phyloP scores from a whole-genome alignment of 2,113 vertebrate genomes.

The Dicentrarchus labrax region DNA sequence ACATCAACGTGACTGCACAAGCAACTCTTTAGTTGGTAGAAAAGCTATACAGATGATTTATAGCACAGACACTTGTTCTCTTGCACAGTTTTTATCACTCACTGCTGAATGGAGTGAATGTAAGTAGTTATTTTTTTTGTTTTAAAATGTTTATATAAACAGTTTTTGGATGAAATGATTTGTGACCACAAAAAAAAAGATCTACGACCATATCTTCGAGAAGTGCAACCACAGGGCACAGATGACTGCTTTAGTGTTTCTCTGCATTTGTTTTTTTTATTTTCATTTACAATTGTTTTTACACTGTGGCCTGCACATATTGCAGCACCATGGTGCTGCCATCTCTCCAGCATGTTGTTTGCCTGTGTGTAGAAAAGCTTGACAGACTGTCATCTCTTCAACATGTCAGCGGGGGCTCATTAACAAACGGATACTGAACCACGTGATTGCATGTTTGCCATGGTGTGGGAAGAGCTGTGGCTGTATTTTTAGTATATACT shows the following conservation, averaged over 20 bases:
- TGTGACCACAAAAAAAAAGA: conserved; percentile 20
- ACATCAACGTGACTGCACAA: neutral
- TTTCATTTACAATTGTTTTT: conserved; percentile 30
- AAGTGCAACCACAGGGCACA: conserved; percentile 7
- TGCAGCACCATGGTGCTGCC: conserved; percentile 29
- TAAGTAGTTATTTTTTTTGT: neutral
- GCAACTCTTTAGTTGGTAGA: neutral
- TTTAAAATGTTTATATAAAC: neutral
- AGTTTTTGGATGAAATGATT: conserved; percentile 6
- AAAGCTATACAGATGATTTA: conserved; percentile 12
- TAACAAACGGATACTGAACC: conserved; percentile 45
- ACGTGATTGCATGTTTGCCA: conserved; percentile 14
- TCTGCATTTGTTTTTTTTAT: neutral
- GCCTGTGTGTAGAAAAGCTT: conserved; percentile 48
- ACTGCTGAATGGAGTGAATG: conserved; percentile 10
- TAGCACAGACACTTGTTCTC: neutral
- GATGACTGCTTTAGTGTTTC: conserved; percentile 22
- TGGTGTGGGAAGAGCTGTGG: neutral
- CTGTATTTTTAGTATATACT: neutral
- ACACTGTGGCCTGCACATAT: conserved; percentile 18
- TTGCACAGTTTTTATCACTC: neutral
- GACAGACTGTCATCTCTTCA: conserved; percentile 64
- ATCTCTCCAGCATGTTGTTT: conserved; percentile 38
- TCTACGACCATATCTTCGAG: neutral
- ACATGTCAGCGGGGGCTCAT: conserved; percentile 60